These are phyloP conservation scores for Apostichopus leukothele DNA, from an alignment of 53 echinoderm and acorn worm species.

Conservation along the genomic window DNA sequence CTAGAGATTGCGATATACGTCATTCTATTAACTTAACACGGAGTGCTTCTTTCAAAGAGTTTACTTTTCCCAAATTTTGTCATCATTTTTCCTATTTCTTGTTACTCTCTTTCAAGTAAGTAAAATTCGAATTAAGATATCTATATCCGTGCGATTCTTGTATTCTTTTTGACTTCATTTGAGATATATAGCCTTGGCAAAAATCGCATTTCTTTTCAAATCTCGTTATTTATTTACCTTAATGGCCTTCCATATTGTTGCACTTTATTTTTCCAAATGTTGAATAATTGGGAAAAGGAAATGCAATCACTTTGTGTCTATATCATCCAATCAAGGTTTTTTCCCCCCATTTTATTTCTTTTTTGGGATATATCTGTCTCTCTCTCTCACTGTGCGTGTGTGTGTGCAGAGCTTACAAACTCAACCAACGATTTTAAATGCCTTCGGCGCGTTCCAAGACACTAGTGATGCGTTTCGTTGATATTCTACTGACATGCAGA, in stretches of 20 bases:
- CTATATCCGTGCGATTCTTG: too few relatives aligned
- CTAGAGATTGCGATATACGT: constrained; percentile 32
- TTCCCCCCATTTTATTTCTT: background rate
- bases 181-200: background rate
- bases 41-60: background rate
- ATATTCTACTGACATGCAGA: constrained; percentile 16
- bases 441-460: constrained; percentile 50
- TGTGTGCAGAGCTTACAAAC: background rate
- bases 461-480: constrained; percentile 27
- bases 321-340: constrained; percentile 16
- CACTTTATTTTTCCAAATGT: constrained; percentile 24
- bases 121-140: too few relatives aligned
- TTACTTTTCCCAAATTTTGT: background rate
- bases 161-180: too few relatives aligned
- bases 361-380: background rate
- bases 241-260: constrained; percentile 22
- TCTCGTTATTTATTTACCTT: constrained; percentile 39
- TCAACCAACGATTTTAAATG: constrained; percentile 41
- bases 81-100: background rate
- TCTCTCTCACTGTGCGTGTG: background rate
- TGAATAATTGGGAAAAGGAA: constrained; percentile 27
- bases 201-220: constrained; percentile 46
- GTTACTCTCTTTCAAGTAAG: too few relatives aligned
- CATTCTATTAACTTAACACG: constrained; percentile 1
- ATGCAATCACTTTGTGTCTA: constrained; percentile 26